Evolutionary conservation across 2,797 vertebrate genomes (phyloP).

Genomic region (Sebastes goodei): DNA sequence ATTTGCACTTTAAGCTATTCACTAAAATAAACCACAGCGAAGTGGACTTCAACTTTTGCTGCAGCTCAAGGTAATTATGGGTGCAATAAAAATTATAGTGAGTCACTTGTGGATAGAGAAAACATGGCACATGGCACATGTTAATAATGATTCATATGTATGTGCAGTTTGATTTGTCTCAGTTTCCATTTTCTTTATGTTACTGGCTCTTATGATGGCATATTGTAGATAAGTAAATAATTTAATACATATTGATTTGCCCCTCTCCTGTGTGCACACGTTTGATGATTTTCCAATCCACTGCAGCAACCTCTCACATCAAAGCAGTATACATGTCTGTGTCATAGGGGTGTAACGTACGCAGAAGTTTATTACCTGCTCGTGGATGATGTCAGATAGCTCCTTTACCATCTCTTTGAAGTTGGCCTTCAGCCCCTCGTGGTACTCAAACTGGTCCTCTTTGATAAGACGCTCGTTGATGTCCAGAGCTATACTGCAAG

Average conservation of each 20-base stretch:
- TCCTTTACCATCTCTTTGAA: constrained; percentile 98
- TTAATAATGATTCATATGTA: neutral
- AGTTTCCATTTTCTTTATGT: neutral
- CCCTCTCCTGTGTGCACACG: neutral
- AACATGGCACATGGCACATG: neutral
- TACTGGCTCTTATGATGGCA: neutral
- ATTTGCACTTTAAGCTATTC: neutral
- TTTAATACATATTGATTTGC: no score
- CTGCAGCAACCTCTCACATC: neutral
- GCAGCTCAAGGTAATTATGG: neutral
- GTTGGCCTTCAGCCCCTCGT: constrained; percentile 95
- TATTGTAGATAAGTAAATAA: no score
- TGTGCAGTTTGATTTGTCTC: neutral
- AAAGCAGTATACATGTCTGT: neutral
- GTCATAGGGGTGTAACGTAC: neutral
- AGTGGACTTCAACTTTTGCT: neutral
- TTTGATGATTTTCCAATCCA: neutral
- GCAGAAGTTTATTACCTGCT: constrained; percentile 83
- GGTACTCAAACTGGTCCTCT: constrained; percentile 96
- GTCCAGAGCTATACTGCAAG: constrained; percentile 93
- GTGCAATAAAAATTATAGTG: neutral
- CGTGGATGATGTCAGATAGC: constrained; percentile 95
- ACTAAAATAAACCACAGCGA: neutral
- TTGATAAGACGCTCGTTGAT: constrained; percentile 96
- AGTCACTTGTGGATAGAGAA: neutral